Evolutionary conservation across 2,797 vertebrate species (phyloP), one percentile per base, ranked within the genome.

Genomic region (Eulemur rubriventer): DNA sequence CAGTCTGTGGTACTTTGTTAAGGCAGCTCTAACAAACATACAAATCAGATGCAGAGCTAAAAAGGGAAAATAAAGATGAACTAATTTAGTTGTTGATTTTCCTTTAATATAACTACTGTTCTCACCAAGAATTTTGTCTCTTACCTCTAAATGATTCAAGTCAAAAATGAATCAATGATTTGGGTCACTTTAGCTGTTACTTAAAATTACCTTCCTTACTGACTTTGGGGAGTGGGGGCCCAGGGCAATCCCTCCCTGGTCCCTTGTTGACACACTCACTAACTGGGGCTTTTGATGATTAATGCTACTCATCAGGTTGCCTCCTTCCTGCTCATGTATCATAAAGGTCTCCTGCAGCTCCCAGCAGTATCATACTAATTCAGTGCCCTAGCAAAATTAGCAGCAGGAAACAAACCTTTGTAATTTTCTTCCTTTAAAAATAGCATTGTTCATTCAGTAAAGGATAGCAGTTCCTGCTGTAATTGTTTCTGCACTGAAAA

Each of bases 381-480:
- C 98, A 98, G 91, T 97, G 97, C 96, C 94, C 94, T 97, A 97
- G 97, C 97, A 98, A 98, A 98, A 98, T 99, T 98, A 98, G 92
- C 98, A 98, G 98, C 98, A 97, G 98, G 98, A 98, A 98, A 98
- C 80, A 98, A 98, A 96, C 94, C 96, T 98, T 98, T 98, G 98
- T 98, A 98, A 98, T 98, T 98, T 98, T 97, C 97, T 92, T 96
- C 69, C 52, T 98, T 98, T 98, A 98, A 97, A 98, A 98, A 98
- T 96, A 98, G 70, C 96, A 98, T 98, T 98, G 97, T 98, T 98
- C 98, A 97, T 97, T 98, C 78, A 38, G 94, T 97, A 97, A 98
- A 98, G 96, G 96, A 98, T 95, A 97, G 28, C 50, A 79, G 73
- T 70, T 97, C 97, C 98, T 97, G 96, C 97, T 98, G 96, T 96